Percentiles rank a stretch among this genome's conserved stretches.
These are phyloP conservation scores for Leptobrachium leishanense DNA, from an alignment of 2,113 vertebrate genomes.

Conservation along the genomic window DNA sequence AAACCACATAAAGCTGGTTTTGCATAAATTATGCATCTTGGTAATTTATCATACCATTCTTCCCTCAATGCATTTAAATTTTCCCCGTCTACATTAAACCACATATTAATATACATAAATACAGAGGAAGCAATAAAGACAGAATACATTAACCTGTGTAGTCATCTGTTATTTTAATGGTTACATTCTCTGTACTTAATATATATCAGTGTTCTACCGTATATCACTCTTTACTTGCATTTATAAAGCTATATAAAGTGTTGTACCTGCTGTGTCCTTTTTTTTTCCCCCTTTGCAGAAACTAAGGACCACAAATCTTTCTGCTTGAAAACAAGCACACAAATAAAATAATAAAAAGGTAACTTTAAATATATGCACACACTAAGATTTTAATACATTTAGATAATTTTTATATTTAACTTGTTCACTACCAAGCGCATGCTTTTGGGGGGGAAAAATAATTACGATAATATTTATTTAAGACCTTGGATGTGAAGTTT, in stretches of 20 bases:
- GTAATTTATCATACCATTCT: conserved; percentile 40
- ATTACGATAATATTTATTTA: no score
- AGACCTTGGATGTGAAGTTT: no score
- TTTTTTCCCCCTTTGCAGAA: not conserved
- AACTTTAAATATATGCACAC: no score
- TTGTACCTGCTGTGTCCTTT: not conserved
- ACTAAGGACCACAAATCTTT: no score
- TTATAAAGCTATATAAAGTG: conserved; percentile 13
- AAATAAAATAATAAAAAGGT: no score
- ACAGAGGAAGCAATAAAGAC: conserved; percentile 42
- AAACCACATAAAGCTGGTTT: conserved; percentile 27
- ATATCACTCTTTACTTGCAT: conserved; percentile 14
- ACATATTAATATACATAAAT: conserved; percentile 51
- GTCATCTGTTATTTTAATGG: conserved; percentile 50
- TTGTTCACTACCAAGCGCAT: no score
- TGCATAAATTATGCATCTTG: conserved; percentile 44
- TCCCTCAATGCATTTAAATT: conserved; percentile 48
- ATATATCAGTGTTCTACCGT: conserved; percentile 32
- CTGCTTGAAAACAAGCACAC: no score
- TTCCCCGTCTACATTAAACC: conserved; percentile 43
- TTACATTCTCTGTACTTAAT: conserved; percentile 45
- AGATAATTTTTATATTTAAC: no score
- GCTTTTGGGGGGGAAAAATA: no score
- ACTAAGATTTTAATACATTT: no score
- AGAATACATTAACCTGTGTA: conserved; percentile 47